Evolutionary conservation across 2,888 invertebrate genomes (phyloP).

Genomic region (Cantharis nigra): DNA sequence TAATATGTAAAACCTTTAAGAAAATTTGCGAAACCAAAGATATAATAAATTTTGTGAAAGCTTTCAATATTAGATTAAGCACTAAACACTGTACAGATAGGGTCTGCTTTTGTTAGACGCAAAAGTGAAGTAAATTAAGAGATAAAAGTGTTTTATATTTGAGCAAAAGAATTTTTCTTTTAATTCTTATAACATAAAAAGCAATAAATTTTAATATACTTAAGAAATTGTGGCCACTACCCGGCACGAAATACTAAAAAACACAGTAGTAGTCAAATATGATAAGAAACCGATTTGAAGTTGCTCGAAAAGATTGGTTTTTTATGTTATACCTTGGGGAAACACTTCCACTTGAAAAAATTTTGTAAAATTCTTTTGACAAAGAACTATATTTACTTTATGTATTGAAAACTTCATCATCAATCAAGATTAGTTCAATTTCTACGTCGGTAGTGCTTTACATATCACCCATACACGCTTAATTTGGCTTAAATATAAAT

Average conservation of each 20-base stretch:
- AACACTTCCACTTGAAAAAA: neutral
- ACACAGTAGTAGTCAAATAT: neutral
- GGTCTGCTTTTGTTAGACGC: neutral
- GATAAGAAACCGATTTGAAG: neutral
- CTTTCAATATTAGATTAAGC: neutral
- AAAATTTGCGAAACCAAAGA: neutral
- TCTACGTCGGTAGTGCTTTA: neutral
- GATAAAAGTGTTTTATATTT: neutral
- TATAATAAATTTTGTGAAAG: neutral
- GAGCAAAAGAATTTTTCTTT: neutral
- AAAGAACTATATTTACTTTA: neutral
- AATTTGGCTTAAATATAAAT: neutral
- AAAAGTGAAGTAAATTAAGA: neutral
- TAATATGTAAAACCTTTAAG: neutral
- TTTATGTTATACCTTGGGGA: neutral
- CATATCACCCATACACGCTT: neutral
- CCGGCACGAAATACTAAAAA: neutral
- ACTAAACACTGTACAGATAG: neutral
- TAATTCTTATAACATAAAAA: neutral
- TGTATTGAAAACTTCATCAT: neutral
- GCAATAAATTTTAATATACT: neutral
- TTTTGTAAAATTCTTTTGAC: neutral
- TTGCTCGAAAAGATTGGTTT: neutral
- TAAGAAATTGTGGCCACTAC: neutral
- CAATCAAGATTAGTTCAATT: neutral